phyloP scores from a whole-genome alignment of 2,888 invertebrate genomes.

The Spisula solida region DNA sequence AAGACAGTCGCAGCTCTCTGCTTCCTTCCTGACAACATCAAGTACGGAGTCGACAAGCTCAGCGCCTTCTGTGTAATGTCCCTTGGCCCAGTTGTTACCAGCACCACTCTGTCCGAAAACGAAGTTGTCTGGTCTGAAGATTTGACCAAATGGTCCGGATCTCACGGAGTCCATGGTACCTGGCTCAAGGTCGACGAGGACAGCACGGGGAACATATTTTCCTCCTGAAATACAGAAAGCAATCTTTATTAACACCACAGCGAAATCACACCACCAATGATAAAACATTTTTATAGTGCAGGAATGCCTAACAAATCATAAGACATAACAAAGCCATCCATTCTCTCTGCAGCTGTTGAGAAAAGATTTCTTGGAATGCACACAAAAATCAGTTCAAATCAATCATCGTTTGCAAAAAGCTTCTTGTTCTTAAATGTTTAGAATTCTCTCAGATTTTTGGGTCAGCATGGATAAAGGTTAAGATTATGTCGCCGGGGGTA shows the following conservation, averaged over 20 bases:
- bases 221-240: slow-evolving; percentile 89
- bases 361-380: too few species aligned
- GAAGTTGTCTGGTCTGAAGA: slow-evolving; percentile 98
- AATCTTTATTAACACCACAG: neutral
- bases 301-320: too few species aligned
- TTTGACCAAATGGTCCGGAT: slow-evolving; percentile 97
- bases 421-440: too few species aligned
- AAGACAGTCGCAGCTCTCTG: slow-evolving; percentile 60
- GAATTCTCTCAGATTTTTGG: too few species aligned
- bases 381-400: too few species aligned
- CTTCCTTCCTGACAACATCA: slow-evolving; percentile 50
- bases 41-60: slow-evolving; percentile 53
- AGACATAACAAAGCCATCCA: too few species aligned
- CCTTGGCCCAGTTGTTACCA: slow-evolving; percentile 92
- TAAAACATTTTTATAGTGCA: too few species aligned
- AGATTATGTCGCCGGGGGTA: too few species aligned
- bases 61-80: slow-evolving; percentile 49
- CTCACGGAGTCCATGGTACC: slow-evolving; percentile 97
- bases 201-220: slow-evolving; percentile 89
- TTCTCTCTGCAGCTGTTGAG: too few species aligned
- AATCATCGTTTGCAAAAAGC: too few species aligned
- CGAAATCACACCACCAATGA: too few species aligned
- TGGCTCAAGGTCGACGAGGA: slow-evolving; percentile 96
- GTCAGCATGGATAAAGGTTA: too few species aligned
- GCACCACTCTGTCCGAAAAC: slow-evolving; percentile 92